Percentiles rank a stretch among this genome's conserved stretches.
Conservation (phyloP, 1,140 invertebrate genomes). For the Onthophagus taurus region DNA sequence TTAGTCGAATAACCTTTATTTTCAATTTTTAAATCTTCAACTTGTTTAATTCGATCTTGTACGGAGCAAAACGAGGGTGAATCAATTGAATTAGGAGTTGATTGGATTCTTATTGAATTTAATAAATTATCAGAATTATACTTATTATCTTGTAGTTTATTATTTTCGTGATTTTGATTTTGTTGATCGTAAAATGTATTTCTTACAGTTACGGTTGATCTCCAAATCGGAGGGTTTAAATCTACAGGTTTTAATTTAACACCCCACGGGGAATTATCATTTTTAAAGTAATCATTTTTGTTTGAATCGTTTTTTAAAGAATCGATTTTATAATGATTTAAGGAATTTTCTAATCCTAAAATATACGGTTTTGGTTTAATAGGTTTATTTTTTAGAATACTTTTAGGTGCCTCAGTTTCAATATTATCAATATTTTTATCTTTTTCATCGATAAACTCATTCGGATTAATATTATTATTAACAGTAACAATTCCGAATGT, state of each 20-base stretch:
- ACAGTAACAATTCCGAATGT: slow-evolving; percentile 29
- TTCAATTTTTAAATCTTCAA: slow-evolving; percentile 31
- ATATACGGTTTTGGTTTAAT: slow-evolving; percentile 58
- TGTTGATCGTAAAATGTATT: slow-evolving; percentile 23
- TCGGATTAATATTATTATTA: slow-evolving; percentile 21
- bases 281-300: slow-evolving; percentile 17
- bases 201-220: slow-evolving; percentile 36
- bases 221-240: slow-evolving; percentile 34
- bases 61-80: slow-evolving; percentile 39
- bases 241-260: slow-evolving; percentile 37
- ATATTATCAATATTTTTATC: slow-evolving; percentile 37
- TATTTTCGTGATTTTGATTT: slow-evolving; percentile 1
- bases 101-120: slow-evolving; percentile 18
- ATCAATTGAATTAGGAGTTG: slow-evolving; percentile 20
- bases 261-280: slow-evolving; percentile 40
- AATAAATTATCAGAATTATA: not conserved
- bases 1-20: slow-evolving; percentile 46
- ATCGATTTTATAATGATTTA: too few relatives aligned
- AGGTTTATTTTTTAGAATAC: slow-evolving; percentile 62
- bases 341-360: slow-evolving; percentile 37
- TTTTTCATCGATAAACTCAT: slow-evolving; percentile 24
- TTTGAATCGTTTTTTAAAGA: slow-evolving; percentile 41
- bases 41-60: slow-evolving; percentile 38
- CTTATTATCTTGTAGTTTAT: slow-evolving; percentile 15
- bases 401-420: slow-evolving; percentile 45